A percentile compares a stretch with the other conserved stretches of the same genome.
Conservation (phyloP, 2,113 vertebrate species). For the Limnothrissa miodon region DNA sequence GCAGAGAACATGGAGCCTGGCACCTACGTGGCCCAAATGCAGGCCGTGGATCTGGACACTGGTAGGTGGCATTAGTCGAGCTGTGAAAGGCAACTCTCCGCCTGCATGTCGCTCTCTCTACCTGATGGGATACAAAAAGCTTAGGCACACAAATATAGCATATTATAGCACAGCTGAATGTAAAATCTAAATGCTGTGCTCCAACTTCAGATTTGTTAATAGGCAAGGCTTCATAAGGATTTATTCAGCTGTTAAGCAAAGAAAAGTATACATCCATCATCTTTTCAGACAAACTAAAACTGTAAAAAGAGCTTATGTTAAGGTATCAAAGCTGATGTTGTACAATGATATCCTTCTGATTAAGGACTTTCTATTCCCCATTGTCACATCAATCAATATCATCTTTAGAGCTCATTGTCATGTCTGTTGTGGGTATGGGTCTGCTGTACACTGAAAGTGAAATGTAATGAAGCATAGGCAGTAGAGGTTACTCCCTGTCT, state of each 20-base stretch:
- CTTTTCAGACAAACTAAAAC: background rate
- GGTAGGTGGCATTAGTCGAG: slow-evolving; percentile 60
- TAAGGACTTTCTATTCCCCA: background rate
- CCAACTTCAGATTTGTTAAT: background rate
- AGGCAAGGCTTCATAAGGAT: background rate
- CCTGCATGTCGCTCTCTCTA: background rate
- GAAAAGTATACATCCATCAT: background rate
- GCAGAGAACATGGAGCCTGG: slow-evolving; percentile 81
- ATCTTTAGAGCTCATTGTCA: background rate
- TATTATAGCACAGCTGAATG: background rate
- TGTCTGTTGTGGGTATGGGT: background rate
- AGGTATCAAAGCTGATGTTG: no score
- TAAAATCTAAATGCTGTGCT: background rate
- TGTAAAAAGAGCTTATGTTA: no score
- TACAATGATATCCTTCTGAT: no score
- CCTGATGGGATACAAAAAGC: background rate
- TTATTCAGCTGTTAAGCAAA: background rate
- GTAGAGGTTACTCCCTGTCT: background rate
- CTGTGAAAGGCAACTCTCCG: background rate
- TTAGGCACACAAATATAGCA: background rate
- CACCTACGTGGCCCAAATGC: slow-evolving; percentile 74
- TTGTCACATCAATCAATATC: background rate
- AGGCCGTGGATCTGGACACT: slow-evolving; percentile 76
- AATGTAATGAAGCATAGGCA: background rate
- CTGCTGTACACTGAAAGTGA: background rate